These are phyloP conservation scores for Trichonephila clavipes DNA, from an alignment of 1,140 invertebrate genomes.

Conservation along the genomic window DNA sequence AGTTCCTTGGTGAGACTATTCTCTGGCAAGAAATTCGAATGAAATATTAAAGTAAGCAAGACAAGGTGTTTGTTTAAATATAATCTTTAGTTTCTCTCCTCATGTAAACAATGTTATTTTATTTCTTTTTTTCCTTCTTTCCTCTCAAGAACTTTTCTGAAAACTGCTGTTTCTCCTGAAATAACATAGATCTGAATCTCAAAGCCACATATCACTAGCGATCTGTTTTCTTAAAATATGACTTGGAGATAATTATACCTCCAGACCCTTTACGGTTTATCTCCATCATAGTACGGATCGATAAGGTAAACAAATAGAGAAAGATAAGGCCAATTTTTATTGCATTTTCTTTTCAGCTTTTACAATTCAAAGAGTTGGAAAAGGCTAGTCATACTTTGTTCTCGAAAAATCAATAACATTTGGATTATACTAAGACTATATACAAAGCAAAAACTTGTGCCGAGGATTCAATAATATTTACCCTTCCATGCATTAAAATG, in stretches of 20 bases:
- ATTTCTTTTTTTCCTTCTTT: neutral
- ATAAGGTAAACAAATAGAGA: neutral
- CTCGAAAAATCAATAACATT: neutral
- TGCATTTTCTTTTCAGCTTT: neutral
- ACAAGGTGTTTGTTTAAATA: slow-evolving; percentile 59
- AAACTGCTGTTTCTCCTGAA: slow-evolving; percentile 35
- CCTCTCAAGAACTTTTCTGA: neutral
- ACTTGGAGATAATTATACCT: slow-evolving; percentile 57
- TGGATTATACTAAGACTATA: neutral
- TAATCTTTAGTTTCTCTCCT: slow-evolving; percentile 41
- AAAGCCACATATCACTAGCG: neutral
- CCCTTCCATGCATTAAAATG: neutral
- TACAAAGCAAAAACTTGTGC: neutral
- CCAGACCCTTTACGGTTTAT: slow-evolving; percentile 11
- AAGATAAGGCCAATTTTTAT: neutral
- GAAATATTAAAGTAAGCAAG: slow-evolving; percentile 63
- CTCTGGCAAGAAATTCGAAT: slow-evolving; percentile 38
- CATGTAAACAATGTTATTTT: slow-evolving; percentile 26
- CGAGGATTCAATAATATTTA: neutral
- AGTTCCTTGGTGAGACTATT: neutral
- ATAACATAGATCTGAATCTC: slow-evolving; percentile 59
- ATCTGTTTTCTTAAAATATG: slow-evolving; percentile 65
- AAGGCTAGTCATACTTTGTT: neutral
- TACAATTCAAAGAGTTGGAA: neutral
- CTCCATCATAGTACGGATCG: slow-evolving; percentile 15